phyloP scores from a whole-genome alignment of 23 tunicate genomes.

The Styela plicata region DNA sequence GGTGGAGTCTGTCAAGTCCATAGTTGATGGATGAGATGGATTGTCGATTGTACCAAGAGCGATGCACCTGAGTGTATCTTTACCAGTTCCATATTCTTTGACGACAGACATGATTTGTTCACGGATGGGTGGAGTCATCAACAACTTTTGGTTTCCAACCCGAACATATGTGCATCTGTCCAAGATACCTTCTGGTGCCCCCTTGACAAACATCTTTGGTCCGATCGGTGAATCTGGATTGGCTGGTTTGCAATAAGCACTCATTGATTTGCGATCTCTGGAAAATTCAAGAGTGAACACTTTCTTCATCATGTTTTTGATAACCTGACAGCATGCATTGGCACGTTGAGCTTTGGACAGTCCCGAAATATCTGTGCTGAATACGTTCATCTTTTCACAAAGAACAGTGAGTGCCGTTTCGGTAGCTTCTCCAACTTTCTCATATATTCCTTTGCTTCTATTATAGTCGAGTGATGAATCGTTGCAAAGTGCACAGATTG shows the following conservation, averaged over 20 bases:
- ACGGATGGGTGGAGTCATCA: constrained; percentile 64
- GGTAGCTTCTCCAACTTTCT: constrained; percentile 99
- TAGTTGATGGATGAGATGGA: constrained; percentile 43
- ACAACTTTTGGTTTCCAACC: constrained; percentile 55
- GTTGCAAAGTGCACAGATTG: constrained; percentile 96
- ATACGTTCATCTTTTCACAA: constrained; percentile 98
- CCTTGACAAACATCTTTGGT: constrained; percentile 87
- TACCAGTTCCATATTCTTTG: constrained; percentile 94
- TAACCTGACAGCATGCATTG: constrained; percentile 55
- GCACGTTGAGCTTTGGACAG: constrained; percentile 64
- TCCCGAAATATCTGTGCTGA: constrained; percentile 42
- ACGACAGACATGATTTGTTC: constrained; percentile 54
- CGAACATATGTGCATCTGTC: constrained; percentile 90
- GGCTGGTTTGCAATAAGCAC: constrained; percentile 76
- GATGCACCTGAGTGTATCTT: constrained; percentile 92
- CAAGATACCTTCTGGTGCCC: constrained; percentile 97
- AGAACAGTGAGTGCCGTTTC: constrained; percentile 97
- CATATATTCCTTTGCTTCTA: constrained; percentile 85
- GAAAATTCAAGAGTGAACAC: constrained; percentile 94
- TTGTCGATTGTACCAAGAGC: constrained; percentile 88
- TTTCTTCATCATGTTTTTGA: constrained; percentile 69
- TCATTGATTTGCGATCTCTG: constrained; percentile 99
- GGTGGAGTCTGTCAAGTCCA: constrained; percentile 80
- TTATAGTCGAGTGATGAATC: constrained; percentile 98
- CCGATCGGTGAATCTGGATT: constrained; percentile 35